Percentiles rank a stretch among this genome's conserved stretches.
phyloP scores from a whole-genome alignment of 2,113 vertebrate genomes.

The Calidris pygmaea region DNA sequence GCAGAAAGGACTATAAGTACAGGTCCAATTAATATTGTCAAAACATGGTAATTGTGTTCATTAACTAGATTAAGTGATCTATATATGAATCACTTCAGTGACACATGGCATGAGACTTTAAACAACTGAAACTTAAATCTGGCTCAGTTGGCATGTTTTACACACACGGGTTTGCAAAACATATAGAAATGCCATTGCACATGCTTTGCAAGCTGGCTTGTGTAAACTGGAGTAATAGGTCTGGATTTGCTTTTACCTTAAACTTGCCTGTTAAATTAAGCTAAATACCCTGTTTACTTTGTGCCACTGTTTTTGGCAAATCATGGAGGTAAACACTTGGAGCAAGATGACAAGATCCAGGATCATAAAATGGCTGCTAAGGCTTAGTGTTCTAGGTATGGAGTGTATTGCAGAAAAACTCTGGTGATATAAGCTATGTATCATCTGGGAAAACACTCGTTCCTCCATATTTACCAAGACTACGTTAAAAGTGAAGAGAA shows the following conservation, averaged over 20 bases:
- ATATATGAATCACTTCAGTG: conserved; percentile 21
- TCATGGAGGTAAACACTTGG: not conserved
- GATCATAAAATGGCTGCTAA: not conserved
- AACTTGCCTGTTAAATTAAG: not conserved
- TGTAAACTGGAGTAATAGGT: not conserved
- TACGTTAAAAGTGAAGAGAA: not conserved
- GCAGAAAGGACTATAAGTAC: not conserved
- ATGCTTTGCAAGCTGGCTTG: not conserved
- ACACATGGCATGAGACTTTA: not conserved
- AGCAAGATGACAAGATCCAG: not conserved
- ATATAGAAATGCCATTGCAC: not conserved
- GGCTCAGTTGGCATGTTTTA: not conserved
- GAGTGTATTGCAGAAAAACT: not conserved
- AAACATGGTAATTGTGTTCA: conserved; percentile 25
- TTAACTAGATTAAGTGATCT: not conserved
- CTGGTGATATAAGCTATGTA: not conserved
- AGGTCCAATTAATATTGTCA: conserved; percentile 41
- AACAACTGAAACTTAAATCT: not conserved
- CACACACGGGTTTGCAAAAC: not conserved
- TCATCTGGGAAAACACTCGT: not conserved
- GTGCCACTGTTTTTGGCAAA: not conserved
- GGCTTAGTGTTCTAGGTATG: not conserved
- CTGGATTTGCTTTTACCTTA: not conserved
- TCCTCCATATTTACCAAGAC: not conserved
- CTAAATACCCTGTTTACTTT: not conserved